Evolutionary conservation across 2,113 vertebrate genomes (phyloP).

Genomic region (Muscicapa adusta): DNA sequence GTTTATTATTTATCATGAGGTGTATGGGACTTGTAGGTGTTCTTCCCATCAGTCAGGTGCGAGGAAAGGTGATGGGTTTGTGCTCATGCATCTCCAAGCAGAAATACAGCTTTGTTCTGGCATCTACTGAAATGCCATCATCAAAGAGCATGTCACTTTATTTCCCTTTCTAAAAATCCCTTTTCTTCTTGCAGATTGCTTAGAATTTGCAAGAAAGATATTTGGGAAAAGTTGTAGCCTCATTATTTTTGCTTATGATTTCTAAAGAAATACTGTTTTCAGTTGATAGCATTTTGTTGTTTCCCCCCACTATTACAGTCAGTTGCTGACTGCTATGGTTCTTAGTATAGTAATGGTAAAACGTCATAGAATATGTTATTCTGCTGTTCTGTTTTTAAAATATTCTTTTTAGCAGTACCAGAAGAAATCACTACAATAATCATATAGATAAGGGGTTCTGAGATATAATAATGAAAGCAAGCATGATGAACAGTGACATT

Average conservation of each 20-base stretch:
- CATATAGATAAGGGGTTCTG: background rate
- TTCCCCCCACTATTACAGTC: background rate
- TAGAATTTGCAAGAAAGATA: background rate
- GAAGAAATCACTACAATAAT: background rate
- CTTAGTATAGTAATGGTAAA: background rate
- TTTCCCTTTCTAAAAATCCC: background rate
- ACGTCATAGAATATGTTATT: background rate
- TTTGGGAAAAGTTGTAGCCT: background rate
- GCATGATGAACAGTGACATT: background rate
- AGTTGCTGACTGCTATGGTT: background rate
- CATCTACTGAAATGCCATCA: background rate
- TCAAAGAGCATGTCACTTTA: background rate
- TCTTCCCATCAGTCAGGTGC: background rate
- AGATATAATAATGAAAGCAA: background rate
- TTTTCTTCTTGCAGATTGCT: background rate
- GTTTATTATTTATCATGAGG: background rate
- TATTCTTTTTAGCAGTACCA: background rate
- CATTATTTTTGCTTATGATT: background rate
- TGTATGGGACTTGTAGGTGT: background rate
- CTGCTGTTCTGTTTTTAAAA: background rate
- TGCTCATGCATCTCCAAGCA: rapidly evolving
- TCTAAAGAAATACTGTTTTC: background rate
- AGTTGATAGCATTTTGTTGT: background rate
- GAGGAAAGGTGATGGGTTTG: background rate
- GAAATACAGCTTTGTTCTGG: background rate